phyloP scores from a whole-genome alignment of 2,113 vertebrate species.

The Microcebus ravelobensis region DNA sequence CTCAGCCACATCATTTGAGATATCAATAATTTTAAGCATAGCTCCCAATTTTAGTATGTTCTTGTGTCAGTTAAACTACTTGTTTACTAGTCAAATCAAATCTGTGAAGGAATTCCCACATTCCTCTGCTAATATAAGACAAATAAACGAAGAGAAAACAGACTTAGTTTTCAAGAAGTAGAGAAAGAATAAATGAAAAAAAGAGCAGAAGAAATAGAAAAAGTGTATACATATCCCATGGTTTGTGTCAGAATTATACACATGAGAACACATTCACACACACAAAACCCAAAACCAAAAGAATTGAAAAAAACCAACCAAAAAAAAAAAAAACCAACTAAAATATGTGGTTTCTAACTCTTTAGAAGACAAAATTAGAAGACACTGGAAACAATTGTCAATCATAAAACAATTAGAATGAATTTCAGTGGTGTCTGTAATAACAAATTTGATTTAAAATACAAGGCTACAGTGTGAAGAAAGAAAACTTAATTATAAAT shows the following conservation, averaged over 20 bases:
- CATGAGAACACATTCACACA: neutral
- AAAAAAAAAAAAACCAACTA: neutral
- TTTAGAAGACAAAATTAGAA: neutral
- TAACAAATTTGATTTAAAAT: slow-evolving; percentile 30
- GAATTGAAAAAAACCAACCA: neutral
- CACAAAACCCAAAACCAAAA: neutral
- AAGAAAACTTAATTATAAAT: neutral
- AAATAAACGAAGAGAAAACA: neutral
- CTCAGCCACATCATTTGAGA: neutral
- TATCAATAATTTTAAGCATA: neutral
- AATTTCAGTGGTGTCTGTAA: neutral
- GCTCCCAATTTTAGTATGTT: neutral
- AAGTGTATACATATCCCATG: neutral
- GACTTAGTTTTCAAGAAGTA: neutral
- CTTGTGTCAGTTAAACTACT: neutral
- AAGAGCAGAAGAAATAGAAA: neutral
- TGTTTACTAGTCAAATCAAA: neutral
- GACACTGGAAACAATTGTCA: neutral
- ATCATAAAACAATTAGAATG: neutral
- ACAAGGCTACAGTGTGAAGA: neutral
- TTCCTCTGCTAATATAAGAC: neutral
- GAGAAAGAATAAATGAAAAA: neutral
- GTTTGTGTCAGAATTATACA: neutral
- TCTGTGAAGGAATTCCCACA: neutral
- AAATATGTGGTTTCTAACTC: neutral